Percentiles rank a stretch among this genome's conserved stretches.
These are phyloP conservation scores for Trinectes maculatus DNA, from an alignment of 2,113 vertebrate genomes.

Conservation along the genomic window DNA sequence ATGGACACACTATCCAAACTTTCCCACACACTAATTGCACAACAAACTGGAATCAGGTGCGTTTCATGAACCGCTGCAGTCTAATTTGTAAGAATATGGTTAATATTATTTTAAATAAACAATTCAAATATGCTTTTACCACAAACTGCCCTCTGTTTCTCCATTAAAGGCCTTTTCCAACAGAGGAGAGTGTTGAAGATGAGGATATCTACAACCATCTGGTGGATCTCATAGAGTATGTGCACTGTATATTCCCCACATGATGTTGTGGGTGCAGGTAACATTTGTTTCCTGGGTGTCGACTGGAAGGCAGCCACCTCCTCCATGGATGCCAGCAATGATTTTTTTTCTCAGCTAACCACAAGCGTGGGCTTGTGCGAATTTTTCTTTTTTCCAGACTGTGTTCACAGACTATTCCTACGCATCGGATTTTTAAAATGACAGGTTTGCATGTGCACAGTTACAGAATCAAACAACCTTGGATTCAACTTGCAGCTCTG, in stretches of 20 bases:
- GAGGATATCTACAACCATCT: conserved; percentile 96
- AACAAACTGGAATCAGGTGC: conserved; percentile 92
- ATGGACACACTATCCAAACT: conserved; percentile 95
- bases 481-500: neutral
- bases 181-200: conserved; percentile 91
- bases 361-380: conserved; percentile 25
- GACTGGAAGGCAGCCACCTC: conserved; percentile 46
- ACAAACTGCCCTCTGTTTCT: conserved; percentile 5
- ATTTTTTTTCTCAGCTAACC: conserved; percentile 11
- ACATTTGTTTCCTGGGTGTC: conserved; percentile 47
- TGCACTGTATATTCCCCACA: conserved; percentile 31
- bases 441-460: neutral
- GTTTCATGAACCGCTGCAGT: conserved; percentile 18
- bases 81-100: no score
- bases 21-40: conserved; percentile 86
- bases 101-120: neutral
- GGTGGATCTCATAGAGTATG: conserved; percentile 96
- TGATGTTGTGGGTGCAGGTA: neutral
- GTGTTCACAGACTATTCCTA: neutral
- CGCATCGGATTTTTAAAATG: neutral
- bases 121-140: no score
- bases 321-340: neutral
- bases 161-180: conserved; percentile 88
- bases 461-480: neutral
- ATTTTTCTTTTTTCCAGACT: neutral